Base-by-base conservation (phyloP, 2,888 invertebrate species). In the Lithophane ornitopus region DNA sequence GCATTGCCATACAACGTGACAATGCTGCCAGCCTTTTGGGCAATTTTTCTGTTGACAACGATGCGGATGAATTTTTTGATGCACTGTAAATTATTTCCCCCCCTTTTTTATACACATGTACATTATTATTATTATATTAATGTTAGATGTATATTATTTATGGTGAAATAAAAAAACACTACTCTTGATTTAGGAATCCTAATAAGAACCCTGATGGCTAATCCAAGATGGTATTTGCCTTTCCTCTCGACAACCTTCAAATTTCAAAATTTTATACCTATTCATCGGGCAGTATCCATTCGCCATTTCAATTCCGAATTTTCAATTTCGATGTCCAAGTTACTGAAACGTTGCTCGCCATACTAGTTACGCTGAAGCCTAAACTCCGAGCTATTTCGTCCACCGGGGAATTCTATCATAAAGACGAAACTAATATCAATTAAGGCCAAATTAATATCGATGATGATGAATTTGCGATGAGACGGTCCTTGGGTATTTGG, bases 391-490 rank as follows among this genome's bases (percentile, higher is more conserved):
- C 70, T 61, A 52, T 68, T 65, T 34, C 54, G 41, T 58, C 56
- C 77, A 39, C n/a, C 12, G 19, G 82, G 78, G 82, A 76, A 72
- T 85, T 46, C 39, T 34, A 12, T 22, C 52, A 44, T 66, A 71
- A 61, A 85, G 85, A 59, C 70, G 85, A 72, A 85, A 82, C 82
- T 77, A 59, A 77, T 82, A 77, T 70, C 67, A 85, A 82, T 85
- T 85, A 70, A 12, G 11, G 16, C 3, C 12, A 72, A 82, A 82
- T 82, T 82, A 85, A 85, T 85, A 82, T 82, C 70, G 85, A 85
- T 85, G 70, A 54, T 62, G n/a, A 12, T 11, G 54, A 80, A 70
- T 80, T 81, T 62, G 41, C 46, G 58, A 28, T 26, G 83, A 78
- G 46, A 19, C 22, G 56, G 56, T 58, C 28, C 56, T 58, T 6